Evolutionary conservation across 1,140 invertebrate genomes (phyloP), one percentile per base, ranked within the genome.

Genomic region (Augochlora pura): DNA sequence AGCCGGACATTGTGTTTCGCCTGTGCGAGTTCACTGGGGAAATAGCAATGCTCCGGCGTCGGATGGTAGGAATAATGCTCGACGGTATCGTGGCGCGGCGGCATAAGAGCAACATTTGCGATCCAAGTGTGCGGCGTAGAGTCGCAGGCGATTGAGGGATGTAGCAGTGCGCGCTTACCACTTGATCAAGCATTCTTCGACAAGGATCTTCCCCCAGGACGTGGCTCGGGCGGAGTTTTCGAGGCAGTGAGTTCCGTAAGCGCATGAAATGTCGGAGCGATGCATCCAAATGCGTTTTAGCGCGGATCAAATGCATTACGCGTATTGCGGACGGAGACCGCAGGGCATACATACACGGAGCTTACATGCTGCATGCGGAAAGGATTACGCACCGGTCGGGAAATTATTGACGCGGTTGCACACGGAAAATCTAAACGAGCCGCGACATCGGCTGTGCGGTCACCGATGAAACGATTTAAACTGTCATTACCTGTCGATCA

Each of bases 401-500:
- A 79, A 82, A 85, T 80, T 87, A 86, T 87, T 87, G 85, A 68
- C 86, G 52, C 23, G 42, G 18, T 5, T 1, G 18, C n/a, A 12
- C 52, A 49, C 49, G 75, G 60, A 71, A 52, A 76, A 64, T 46
- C 74, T 81, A 87, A 87, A 87, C 86, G 83, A 52, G 12, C 60
- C 57, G 79, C 66, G 86, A 87, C 87, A 87, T 75, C 68, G 83
- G 68, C 59, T 86, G 69, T 70, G 49, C 87, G 7, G 82, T 60
- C 77, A 54, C 46, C 79, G 67, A 72, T 82, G 83, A 85, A 86
- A 85, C 80, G 87, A 82, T 90, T 88, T 88, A 90, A 89, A 88
- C 88, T 89, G 88, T 89, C 89, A 89, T 89, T 91, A 90, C 89
- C 89, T 90, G 87, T 88, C 89, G 88, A 90, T 90, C 87, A 90